Evolutionary conservation across 2,797 vertebrate species (phyloP).

Genomic region (Tangara arthus): DNA sequence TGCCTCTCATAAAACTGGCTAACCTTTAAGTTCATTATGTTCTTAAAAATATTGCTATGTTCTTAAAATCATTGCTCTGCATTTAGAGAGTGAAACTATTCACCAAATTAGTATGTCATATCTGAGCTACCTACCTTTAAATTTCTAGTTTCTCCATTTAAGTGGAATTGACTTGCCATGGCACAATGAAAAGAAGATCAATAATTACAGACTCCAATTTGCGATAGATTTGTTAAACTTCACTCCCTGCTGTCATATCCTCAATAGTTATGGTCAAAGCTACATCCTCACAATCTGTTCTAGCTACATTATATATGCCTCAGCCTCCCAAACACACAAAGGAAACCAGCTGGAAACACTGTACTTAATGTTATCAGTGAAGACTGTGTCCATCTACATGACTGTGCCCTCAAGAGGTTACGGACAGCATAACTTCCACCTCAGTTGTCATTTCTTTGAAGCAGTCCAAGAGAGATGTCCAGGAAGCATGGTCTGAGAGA

Average conservation of each 20-base stretch:
- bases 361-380: not conserved
- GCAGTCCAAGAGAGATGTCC: not conserved
- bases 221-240: conserved; percentile 25
- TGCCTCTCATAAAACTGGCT: conserved; percentile 34
- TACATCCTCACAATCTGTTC: not conserved
- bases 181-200: conserved; percentile 21
- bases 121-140: not conserved
- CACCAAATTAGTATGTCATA: conserved; percentile 1
- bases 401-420: conserved; percentile 52
- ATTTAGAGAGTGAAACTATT: conserved; percentile 29
- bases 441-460: not conserved
- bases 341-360: conserved; percentile 1
- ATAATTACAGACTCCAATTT: conserved; percentile 1
- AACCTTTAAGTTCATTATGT: conserved; percentile 50
- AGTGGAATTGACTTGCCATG: conserved; percentile 25
- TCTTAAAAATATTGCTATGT: conserved; percentile 25
- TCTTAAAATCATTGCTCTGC: conserved; percentile 28
- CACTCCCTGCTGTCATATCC: not conserved
- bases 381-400: conserved; percentile 7
- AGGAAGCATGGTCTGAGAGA: not conserved
- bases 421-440: conserved; percentile 14
- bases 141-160: conserved; percentile 7
- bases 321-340: not conserved
- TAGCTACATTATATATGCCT: not conserved
- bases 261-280: not conserved